phyloP scores from a whole-genome alignment of 2,797 vertebrate genomes.

The Sparidentex hasta region DNA sequence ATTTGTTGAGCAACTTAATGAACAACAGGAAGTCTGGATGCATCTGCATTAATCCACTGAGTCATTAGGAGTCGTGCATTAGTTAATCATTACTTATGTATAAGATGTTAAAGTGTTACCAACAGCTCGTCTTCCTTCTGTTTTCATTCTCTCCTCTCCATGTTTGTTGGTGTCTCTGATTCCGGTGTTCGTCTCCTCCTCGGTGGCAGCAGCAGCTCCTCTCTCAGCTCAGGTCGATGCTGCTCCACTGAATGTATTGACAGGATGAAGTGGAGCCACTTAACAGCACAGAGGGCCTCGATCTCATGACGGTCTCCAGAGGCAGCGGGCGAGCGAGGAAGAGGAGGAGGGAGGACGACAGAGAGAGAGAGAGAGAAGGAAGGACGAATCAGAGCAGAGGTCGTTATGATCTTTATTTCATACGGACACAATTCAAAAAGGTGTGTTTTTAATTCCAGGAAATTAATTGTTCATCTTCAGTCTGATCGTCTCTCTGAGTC shows the following conservation, averaged over 20 bases:
- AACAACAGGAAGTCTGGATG: too few relatives aligned
- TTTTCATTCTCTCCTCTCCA: not conserved
- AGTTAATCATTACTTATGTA: too few relatives aligned
- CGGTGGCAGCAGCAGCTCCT: constrained; percentile 8
- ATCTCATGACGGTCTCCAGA: constrained; percentile 71
- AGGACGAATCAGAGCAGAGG: not conserved
- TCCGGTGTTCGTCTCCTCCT: not conserved
- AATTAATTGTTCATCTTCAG: not conserved
- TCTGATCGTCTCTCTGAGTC: not conserved
- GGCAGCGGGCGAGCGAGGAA: constrained; percentile 43
- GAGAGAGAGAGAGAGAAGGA: not conserved
- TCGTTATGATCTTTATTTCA: not conserved
- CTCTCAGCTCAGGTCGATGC: constrained; percentile 74
- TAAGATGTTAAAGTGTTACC: too few relatives aligned
- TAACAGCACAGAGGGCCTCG: constrained; percentile 70
- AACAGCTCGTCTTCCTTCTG: too few relatives aligned
- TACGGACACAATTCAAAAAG: not conserved
- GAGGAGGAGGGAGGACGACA: constrained; percentile 7
- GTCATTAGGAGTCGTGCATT: too few relatives aligned
- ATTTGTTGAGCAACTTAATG: too few relatives aligned
- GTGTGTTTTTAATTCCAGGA: too few relatives aligned
- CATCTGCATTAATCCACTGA: too few relatives aligned
- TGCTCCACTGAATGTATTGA: constrained; percentile 85
- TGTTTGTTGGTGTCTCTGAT: not conserved
- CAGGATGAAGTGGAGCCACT: constrained; percentile 84